phyloP scores from a whole-genome alignment of 2,113 vertebrate genomes.

The Mesembrinibis cayennensis region DNA sequence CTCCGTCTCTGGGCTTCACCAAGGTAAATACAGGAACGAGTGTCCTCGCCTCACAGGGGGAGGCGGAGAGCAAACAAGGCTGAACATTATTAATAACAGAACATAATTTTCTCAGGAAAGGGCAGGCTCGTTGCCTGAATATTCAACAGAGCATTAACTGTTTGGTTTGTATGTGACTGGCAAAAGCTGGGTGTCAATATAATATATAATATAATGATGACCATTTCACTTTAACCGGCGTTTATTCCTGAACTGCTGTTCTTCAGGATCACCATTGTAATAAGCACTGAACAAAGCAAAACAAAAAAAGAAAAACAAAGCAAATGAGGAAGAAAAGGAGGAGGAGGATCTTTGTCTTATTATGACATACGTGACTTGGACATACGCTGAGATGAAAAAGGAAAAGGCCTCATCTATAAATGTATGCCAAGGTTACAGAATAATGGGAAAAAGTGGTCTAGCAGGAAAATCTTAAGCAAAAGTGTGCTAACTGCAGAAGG shows the following conservation, averaged over 20 bases:
- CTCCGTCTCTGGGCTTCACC: not conserved
- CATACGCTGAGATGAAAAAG: slow-evolving; percentile 67
- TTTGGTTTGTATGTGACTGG: slow-evolving; percentile 42
- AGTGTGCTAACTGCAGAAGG: slow-evolving; percentile 75
- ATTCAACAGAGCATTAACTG: slow-evolving; percentile 33
- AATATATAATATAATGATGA: slow-evolving; percentile 33
- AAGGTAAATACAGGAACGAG: not conserved
- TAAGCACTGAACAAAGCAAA: slow-evolving; percentile 70
- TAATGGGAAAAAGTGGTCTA: slow-evolving; percentile 60
- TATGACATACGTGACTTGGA: slow-evolving; percentile 71
- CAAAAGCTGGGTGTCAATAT: slow-evolving; percentile 33
- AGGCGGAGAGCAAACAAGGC: not conserved
- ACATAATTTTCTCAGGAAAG: slow-evolving; percentile 35
- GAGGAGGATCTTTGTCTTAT: slow-evolving; percentile 63
- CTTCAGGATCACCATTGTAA: slow-evolving; percentile 71
- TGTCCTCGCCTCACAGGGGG: not conserved
- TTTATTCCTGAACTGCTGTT: slow-evolving; percentile 69
- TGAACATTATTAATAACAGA: not conserved
- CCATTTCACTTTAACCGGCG: slow-evolving; percentile 41
- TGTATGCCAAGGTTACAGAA: slow-evolving; percentile 69
- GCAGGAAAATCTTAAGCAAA: slow-evolving; percentile 69
- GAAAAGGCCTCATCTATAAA: slow-evolving; percentile 72
- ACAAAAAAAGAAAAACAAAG: not conserved
- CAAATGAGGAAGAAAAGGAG: slow-evolving; percentile 16
- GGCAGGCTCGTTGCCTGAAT: slow-evolving; percentile 39